Conservation (phyloP, 2,113 vertebrate genomes). For the Chionomys nivalis region DNA sequence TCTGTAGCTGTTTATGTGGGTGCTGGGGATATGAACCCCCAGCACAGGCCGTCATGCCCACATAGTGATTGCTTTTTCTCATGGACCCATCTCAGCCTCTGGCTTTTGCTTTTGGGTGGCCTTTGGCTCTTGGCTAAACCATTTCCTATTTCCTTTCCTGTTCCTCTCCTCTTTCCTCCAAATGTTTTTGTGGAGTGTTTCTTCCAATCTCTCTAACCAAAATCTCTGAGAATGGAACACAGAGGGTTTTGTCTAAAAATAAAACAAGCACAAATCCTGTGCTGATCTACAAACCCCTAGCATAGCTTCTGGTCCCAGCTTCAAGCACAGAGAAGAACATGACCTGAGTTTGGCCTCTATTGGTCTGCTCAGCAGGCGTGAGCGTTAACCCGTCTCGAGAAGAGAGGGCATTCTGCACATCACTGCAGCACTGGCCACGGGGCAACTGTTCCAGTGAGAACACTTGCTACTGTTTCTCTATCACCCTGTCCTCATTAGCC, state of each 20-base stretch:
- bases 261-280: not conserved
- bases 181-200: not conserved
- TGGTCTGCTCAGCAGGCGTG: not conserved
- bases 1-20: not conserved
- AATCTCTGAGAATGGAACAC: not conserved
- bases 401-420: not conserved
- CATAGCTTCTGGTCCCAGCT: not conserved
- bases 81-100: not conserved
- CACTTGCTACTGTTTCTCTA: not conserved
- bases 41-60: not conserved
- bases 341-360: not conserved
- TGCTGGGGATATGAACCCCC: not conserved
- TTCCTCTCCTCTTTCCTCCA: not conserved
- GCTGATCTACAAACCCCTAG: not conserved
- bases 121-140: not conserved
- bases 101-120: not conserved
- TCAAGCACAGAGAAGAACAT: not conserved
- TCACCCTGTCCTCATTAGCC: not conserved
- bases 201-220: not conserved
- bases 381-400: not conserved
- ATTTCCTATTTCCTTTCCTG: not conserved
- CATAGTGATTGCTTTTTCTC: not conserved
- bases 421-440: not conserved
- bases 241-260: constrained; percentile 5
- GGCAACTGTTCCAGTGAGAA: not conserved